These are phyloP conservation scores for Cylloceria caligata DNA, from an alignment of 2,888 invertebrate genomes.

Conservation along the genomic window DNA sequence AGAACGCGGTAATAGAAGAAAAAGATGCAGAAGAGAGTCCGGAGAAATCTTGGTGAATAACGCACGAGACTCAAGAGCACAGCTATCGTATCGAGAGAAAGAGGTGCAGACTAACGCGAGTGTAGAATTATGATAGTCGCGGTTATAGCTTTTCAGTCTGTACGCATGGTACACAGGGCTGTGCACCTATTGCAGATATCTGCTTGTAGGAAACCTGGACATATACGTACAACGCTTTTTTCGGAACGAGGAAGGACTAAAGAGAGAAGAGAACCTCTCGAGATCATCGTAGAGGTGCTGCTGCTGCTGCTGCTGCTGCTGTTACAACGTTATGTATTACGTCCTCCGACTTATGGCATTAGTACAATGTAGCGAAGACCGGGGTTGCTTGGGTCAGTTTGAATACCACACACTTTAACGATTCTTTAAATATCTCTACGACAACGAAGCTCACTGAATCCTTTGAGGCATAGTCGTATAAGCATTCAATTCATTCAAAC, in stretches of 20 bases:
- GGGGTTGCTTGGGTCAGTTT: not conserved
- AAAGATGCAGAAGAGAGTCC: constrained; percentile 26
- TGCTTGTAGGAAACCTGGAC: constrained; percentile 5
- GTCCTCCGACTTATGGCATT: constrained; percentile 11
- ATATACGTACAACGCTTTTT: not conserved
- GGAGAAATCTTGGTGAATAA: constrained; percentile 55
- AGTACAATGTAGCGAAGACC: not conserved
- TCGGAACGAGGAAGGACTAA: not conserved
- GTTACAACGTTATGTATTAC: constrained; percentile 21
- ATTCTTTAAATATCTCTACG: not conserved
- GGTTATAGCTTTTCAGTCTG: constrained; percentile 44
- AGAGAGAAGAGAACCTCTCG: constrained; percentile 12
- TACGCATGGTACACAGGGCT: constrained; percentile 21
- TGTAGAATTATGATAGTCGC: constrained; percentile 61
- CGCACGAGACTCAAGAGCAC: constrained; percentile 42
- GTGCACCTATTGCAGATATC: constrained; percentile 38
- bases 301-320: constrained; percentile 13
- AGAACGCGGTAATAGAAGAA: constrained; percentile 22
- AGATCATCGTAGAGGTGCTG: constrained; percentile 19
- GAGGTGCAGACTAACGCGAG: constrained; percentile 51
- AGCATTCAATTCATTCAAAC: not conserved
- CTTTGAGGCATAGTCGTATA: not conserved
- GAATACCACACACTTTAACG: not conserved
- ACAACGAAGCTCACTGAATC: not conserved
- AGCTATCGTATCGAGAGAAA: constrained; percentile 23